Base-by-base conservation (phyloP, 2,888 invertebrate genomes). In the Ecdyonurus torrentis region DNA sequence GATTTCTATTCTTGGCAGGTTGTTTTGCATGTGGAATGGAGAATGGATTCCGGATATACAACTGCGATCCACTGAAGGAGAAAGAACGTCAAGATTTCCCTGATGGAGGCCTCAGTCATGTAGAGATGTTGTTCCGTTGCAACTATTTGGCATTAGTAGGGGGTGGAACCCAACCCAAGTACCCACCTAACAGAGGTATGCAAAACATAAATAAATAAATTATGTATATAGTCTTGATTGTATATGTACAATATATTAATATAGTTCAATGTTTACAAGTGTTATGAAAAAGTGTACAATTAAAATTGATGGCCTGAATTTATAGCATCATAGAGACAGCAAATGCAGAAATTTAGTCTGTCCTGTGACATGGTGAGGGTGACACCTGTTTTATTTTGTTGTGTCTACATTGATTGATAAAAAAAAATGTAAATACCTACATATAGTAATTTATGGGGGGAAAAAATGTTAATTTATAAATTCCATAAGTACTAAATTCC, bases 21-120 rank as follows among this genome's bases (percentile, higher is more conserved):
- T 97, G 96, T 79, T 97, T 98, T 79, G 95, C 94, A 61, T 97
- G 96, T 79, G 97, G 95, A 63, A 95, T 95, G 76, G 92, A 94
- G 73, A 89, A 89, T 75, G 98, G 98, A 37, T 98, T 95, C 78
- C 82, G 97, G 69, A 91, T 98, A 23, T 98, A 93, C 76, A 97
- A 95, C 73, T 91, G 94, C 73, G 97, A 98, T 76, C 98, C 98
- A 5, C 77, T 98, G 67, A 97, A 95, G 76, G 95, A 97, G 76
- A 97, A 95, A 76, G 94, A 95, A 75, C 81, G 93, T 65, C 93
- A 95, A 75, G 92, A 94, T 74, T 97, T 96, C 74, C 81, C 87
- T 52, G 92, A 92, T 76, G 96, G 94, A 58, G 96, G 97, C 5
- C 82, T 98, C 61, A 88, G 90, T 63, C 91, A 91, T 74, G 92